Conservation (phyloP, 2,888 invertebrate species). For the Aromia moschata region DNA sequence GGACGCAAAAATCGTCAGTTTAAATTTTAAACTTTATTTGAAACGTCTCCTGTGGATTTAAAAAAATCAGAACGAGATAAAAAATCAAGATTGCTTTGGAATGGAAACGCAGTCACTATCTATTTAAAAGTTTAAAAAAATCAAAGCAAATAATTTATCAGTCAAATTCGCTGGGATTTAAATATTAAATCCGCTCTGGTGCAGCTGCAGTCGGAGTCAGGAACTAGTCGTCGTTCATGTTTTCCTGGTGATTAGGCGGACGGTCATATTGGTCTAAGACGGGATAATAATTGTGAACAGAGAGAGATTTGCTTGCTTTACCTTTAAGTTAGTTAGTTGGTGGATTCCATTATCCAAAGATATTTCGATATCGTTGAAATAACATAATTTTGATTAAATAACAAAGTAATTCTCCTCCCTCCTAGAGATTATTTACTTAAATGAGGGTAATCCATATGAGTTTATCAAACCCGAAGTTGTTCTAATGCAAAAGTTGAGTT, state of each 20-base stretch:
- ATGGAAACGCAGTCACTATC: not conserved
- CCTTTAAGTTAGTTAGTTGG: too few relatives aligned
- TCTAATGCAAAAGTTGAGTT: too few relatives aligned
- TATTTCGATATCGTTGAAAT: too few relatives aligned
- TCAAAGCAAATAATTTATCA: not conserved
- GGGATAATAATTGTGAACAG: slow-evolving; percentile 18
- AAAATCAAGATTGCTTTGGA: not conserved
- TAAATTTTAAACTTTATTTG: slow-evolving; percentile 32
- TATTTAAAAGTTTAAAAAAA: not conserved
- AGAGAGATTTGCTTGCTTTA: too few relatives aligned
- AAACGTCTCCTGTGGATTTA: not conserved
- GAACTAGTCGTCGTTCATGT: too few relatives aligned
- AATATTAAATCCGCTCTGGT: not conserved
- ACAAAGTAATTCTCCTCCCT: too few relatives aligned
- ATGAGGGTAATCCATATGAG: too few relatives aligned
- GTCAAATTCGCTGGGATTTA: too few relatives aligned
- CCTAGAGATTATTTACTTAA: too few relatives aligned
- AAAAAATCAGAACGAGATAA: not conserved
- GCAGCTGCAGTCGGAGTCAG: not conserved
- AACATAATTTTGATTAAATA: too few relatives aligned
- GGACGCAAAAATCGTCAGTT: slow-evolving; percentile 30
- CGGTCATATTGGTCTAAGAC: slow-evolving; percentile 22
- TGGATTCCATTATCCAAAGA: too few relatives aligned
- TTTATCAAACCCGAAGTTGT: too few relatives aligned
- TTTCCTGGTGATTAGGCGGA: slow-evolving; percentile 7